Conservation (phyloP, 2,888 invertebrate species). For the Apamea crenata region DNA sequence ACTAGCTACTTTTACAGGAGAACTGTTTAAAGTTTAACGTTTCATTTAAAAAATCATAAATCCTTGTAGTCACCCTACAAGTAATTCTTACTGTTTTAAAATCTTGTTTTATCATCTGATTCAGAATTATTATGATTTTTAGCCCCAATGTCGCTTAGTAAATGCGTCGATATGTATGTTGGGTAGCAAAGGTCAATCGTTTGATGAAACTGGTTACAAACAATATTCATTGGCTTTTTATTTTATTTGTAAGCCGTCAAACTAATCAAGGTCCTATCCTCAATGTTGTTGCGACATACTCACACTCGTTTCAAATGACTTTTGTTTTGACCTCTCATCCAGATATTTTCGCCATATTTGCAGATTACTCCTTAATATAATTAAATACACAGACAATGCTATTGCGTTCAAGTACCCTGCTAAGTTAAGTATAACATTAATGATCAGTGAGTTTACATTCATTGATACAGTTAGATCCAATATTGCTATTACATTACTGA, state of each 20-base stretch:
- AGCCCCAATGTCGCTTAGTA: no score
- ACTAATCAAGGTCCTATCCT: background rate
- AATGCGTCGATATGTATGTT: no score
- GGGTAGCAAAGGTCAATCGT: background rate
- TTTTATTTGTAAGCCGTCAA: background rate
- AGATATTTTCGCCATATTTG: slow-evolving; percentile 12
- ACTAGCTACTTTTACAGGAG: no score
- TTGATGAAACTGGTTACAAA: background rate
- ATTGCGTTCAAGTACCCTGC: slow-evolving; percentile 18
- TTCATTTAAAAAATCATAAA: no score
- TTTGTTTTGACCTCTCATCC: background rate
- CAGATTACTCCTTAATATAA: slow-evolving; percentile 22
- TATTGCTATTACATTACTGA: slow-evolving; percentile 15
- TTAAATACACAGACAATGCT: slow-evolving; percentile 12
- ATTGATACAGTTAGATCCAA: background rate
- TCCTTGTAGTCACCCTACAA: no score
- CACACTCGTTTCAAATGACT: background rate
- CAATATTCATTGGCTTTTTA: background rate
- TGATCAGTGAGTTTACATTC: background rate
- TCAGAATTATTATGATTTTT: no score
- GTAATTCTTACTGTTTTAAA: no score
- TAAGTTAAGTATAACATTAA: slow-evolving; percentile 5
- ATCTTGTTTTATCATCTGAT: no score
- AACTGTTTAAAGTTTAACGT: no score
- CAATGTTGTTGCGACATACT: background rate